phyloP scores from a whole-genome alignment of 2,797 vertebrate genomes.

The Clamator glandarius region DNA sequence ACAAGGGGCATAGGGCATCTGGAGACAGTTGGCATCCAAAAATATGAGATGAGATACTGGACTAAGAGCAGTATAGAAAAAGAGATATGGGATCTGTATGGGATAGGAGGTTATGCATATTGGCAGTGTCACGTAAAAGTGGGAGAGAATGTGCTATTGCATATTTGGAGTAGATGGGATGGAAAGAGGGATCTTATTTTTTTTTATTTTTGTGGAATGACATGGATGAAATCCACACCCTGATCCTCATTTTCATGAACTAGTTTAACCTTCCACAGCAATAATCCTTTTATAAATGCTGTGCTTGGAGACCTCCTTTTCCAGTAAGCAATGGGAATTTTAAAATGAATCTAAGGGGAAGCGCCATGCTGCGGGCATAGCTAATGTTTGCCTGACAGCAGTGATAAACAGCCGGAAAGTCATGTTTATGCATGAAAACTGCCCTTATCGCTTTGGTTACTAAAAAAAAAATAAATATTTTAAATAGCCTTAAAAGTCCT shows the following conservation, averaged over 20 bases:
- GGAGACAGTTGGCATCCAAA: not conserved
- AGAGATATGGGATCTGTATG: not conserved
- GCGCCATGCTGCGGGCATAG: not conserved
- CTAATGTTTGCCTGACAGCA: not conserved
- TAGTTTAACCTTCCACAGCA: not conserved
- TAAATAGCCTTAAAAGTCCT: not conserved
- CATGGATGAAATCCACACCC: not conserved
- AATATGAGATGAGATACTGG: not conserved
- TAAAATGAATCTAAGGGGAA: not conserved
- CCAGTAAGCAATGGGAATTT: not conserved
- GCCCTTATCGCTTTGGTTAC: not conserved
- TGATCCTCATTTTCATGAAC: not conserved
- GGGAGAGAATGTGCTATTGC: not conserved
- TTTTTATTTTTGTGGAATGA: not conserved
- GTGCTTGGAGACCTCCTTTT: not conserved
- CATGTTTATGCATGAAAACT: not conserved
- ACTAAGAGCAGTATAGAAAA: not conserved
- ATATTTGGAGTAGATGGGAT: not conserved
- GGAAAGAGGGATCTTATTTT: not conserved
- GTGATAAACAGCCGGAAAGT: not conserved
- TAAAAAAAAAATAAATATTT: not conserved
- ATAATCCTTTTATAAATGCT: not conserved
- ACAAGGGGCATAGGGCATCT: not conserved
- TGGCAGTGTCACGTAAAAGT: not conserved
- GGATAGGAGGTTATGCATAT: not conserved